Conservation (phyloP, 2,888 invertebrate species). For the Philopedon plagiatum region DNA sequence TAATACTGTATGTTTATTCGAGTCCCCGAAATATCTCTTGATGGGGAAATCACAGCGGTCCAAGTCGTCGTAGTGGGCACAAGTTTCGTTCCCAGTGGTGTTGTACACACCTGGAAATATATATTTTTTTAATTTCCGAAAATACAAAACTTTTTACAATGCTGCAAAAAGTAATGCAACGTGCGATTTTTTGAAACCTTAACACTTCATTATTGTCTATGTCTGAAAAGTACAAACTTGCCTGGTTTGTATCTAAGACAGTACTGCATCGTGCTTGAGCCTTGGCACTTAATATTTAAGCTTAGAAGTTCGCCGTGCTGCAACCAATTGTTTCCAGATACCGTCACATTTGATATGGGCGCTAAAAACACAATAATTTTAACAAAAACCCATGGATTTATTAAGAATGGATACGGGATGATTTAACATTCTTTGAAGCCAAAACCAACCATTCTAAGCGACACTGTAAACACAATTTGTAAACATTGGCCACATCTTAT, state of each 20-base stretch:
- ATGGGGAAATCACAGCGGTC: constrained; percentile 76
- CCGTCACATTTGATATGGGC: constrained; percentile 79
- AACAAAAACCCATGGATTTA: no score
- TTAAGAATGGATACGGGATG: no score
- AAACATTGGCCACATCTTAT: no score
- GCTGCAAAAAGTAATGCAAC: no score
- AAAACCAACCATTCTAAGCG: no score
- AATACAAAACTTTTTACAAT: no score
- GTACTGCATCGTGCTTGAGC: constrained; percentile 81
- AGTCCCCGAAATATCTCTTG: constrained; percentile 74
- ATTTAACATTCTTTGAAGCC: no score
- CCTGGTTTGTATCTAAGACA: constrained; percentile 74
- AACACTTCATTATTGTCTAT: no score
- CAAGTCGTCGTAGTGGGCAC: constrained; percentile 64
- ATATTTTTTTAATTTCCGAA: not conserved
- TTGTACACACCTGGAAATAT: constrained; percentile 74
- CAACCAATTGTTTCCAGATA: constrained; percentile 86
- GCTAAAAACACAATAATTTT: constrained; percentile 70
- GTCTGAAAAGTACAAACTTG: not conserved
- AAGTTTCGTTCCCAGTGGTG: constrained; percentile 84
- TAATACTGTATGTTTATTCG: constrained; percentile 81
- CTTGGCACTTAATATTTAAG: constrained; percentile 80
- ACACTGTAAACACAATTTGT: no score
- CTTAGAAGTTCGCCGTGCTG: constrained; percentile 84
- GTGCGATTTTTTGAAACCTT: no score